Evolutionary conservation across 1,140 invertebrate species (phyloP), one percentile per base, ranked within the genome.

Genomic region (Portunus trituberculatus): DNA sequence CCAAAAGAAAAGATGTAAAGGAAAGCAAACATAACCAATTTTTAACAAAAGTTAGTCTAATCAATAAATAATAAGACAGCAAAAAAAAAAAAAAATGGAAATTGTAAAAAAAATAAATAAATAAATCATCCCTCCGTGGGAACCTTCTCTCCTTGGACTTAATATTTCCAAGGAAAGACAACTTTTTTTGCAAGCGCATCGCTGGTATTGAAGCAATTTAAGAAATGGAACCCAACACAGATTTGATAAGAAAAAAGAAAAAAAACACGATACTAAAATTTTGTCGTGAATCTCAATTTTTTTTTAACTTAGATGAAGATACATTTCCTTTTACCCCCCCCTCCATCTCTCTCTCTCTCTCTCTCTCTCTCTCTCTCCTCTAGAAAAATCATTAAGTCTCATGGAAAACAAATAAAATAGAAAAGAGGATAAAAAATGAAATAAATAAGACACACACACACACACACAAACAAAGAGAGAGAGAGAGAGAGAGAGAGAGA

Each of bases 401-500:
- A 39, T 39, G 39, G n/a, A 8, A 76, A 20, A 20, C 12, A 76
- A 76, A 8, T n/a, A 76, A 76, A 76, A n/a, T 0, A n/a, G 16
- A 89, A 48, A 45, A 20, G 10, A 2, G n/a, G 14, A 12, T 46
- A n/a, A 46, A 2, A 4, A 12, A 89, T 45, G 39, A 89, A 89
- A 48, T 25, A 48, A 48, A 28, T 48, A 48, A 28, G 10, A 45
- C 7, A 87, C 4, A 87, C 29, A n/a, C n/a, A n/a, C n/a, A n/a
- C n/a, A n/a, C n/a, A n/a, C n/a, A n/a, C n/a, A 32, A 39, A 88
- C 16, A 88, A 31, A 88, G 31, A 29, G 31, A 88, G 31, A 88
- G 86, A 31, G 86, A 88, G 86, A 88, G 28, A 32, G 86, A 88
- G 31, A 32, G 86, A 88, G 28, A 88, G 86, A 32, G 28, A 32